Evolutionary conservation across 1,140 invertebrate species (phyloP), one percentile per base, ranked within the genome.

Genomic region (Neodiprion fabricii): DNA sequence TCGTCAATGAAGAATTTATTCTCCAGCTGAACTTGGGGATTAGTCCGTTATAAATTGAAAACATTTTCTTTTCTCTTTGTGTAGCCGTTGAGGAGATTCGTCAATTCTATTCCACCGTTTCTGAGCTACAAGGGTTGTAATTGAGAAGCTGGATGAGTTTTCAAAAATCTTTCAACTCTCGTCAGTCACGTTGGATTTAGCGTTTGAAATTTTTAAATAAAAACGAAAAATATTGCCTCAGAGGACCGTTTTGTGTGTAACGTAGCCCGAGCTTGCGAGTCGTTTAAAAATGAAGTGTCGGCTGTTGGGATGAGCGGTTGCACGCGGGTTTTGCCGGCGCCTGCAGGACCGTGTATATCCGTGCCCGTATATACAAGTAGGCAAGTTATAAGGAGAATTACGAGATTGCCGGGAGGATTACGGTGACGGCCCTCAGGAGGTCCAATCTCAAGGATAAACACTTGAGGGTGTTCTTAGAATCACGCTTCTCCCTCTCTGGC

Each of bases 331-430:
- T 61, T 5, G 53, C 53, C 7, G 53, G 53, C 11, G 53, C 11
- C 11, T 61, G 11, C n/a, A 61, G 9, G 28, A 40, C 28, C 5
- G 28, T 40, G 5, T 40, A 40, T 40, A 40, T 3, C 28, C 28
- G 28, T 40, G 53, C n/a, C 8, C 11, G 53, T 61, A 61, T 12
- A 17, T 61, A 61, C n/a, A 61, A 61, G 53, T 61, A 61, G 53
- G 53, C 53, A 61, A 61, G 53, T 61, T 61, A 61, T 61, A 61
- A 61, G 53, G n/a, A 61, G 53, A 61, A 61, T 61, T 61, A 61
- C 53, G 53, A 61, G 53, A 61, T 61, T 61, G 53, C 53, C 53
- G n/a, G 11, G 11, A 61, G 53, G 53, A 61, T 61, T 61, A 61
- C 53, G 11, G 53, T 5, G 53, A 61, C 53, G 53, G n/a, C n/a